A percentile compares a stretch with the other conserved stretches of the same genome.
Evolutionary conservation across 2,888 invertebrate species (phyloP).

Genomic region (Polyploca ridens): DNA sequence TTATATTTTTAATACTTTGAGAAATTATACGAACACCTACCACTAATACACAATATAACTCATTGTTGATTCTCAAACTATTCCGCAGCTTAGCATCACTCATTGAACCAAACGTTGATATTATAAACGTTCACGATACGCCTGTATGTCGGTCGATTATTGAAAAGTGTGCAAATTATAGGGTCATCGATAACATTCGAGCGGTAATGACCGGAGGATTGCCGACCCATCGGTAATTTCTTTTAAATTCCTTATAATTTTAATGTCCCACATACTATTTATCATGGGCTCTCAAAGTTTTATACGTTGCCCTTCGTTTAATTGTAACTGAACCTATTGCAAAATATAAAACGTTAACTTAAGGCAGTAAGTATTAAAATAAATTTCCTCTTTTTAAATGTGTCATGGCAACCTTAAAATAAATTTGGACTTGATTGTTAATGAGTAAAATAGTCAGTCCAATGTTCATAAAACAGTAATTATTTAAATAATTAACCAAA

Average conservation of each 20-base stretch:
- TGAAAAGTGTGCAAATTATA: constrained; percentile 72
- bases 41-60: too few relatives aligned
- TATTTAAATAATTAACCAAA: too few relatives aligned
- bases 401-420: too few relatives aligned
- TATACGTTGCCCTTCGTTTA: background rate
- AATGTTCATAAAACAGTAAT: too few relatives aligned
- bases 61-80: background rate
- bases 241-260: constrained; percentile 63
- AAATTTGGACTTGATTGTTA: too few relatives aligned
- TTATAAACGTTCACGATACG: constrained; percentile 31
- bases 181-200: constrained; percentile 52
- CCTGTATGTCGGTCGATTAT: constrained; percentile 50
- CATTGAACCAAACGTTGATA: constrained; percentile 12
- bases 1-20: background rate
- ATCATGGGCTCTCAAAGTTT: constrained; percentile 8
- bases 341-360: background rate
- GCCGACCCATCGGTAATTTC: constrained; percentile 48
- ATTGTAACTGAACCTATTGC: too few relatives aligned
- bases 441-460: too few relatives aligned
- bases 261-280: constrained; percentile 50
- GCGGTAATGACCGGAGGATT: constrained; percentile 54
- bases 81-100: background rate
- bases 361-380: background rate
- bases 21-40: too few relatives aligned
- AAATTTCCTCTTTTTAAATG: too few relatives aligned